phyloP scores from a whole-genome alignment of 2,113 vertebrate species.

The Muscicapa adusta region DNA sequence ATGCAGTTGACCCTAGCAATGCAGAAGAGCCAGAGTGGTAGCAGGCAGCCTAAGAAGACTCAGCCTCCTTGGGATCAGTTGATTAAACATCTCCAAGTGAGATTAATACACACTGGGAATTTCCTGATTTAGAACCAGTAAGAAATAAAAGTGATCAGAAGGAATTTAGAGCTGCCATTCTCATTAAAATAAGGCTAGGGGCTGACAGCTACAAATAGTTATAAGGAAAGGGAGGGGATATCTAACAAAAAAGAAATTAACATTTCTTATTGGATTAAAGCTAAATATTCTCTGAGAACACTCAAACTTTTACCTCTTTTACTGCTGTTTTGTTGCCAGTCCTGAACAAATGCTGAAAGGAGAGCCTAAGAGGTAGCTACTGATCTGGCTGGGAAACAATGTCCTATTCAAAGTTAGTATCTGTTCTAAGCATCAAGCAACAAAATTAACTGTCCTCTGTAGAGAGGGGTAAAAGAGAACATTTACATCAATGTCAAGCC shows the following conservation, averaged over 20 bases:
- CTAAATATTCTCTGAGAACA: background rate
- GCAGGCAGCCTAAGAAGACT: background rate
- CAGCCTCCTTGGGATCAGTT: conserved; percentile 8
- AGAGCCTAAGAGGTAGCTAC: conserved; percentile 52
- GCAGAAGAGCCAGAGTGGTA: background rate
- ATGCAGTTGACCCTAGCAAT: background rate
- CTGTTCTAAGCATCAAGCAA: conserved; percentile 71
- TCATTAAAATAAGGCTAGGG: conserved; percentile 44
- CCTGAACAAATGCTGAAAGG: background rate
- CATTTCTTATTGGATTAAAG: background rate
- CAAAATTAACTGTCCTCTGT: conserved; percentile 23
- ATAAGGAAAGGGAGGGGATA: background rate
- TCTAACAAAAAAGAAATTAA: background rate
- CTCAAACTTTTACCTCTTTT: background rate
- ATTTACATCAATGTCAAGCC: background rate
- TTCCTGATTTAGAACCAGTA: conserved; percentile 30
- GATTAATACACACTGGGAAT: conserved; percentile 30
- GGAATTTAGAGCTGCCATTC: conserved; percentile 50
- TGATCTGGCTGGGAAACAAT: conserved; percentile 71
- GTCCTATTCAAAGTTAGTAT: conserved; percentile 66
- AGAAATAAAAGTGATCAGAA: conserved; percentile 47
- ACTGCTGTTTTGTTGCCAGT: background rate
- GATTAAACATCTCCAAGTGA: conserved; percentile 45
- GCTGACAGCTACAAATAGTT: background rate
- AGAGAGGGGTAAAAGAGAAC: background rate